These are phyloP conservation scores for Hipparchia semele DNA, from an alignment of 2,888 invertebrate species.

Conservation along the genomic window DNA sequence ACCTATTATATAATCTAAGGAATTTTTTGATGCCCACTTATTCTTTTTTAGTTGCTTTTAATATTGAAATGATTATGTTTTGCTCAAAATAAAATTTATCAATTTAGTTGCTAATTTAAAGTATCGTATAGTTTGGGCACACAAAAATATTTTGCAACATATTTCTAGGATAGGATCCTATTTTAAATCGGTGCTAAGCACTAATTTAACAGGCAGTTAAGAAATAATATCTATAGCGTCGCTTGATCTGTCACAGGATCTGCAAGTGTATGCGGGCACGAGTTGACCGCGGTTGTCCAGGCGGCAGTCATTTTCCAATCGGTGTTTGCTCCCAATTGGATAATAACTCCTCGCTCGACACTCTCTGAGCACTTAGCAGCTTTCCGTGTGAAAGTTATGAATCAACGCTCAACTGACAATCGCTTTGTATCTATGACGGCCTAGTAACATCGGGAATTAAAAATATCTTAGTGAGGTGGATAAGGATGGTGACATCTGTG, in stretches of 20 bases:
- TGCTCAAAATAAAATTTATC: no score
- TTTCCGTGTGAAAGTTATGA: conserved; percentile 60
- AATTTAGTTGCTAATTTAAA: no score
- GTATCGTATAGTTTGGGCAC: no score
- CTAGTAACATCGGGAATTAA: conserved; percentile 1
- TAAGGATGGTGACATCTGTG: no score
- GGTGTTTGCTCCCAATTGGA: conserved; percentile 49
- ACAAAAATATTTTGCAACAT: no score
- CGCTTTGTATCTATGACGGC: conserved; percentile 2
- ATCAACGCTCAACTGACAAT: conserved; percentile 13
- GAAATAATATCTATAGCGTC: conserved; percentile 13
- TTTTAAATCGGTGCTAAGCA: no score
- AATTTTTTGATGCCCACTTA: no score
- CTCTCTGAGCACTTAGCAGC: conserved; percentile 38
- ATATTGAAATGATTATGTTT: no score
- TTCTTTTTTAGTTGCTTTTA: no score
- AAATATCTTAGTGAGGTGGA: background rate
- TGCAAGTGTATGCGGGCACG: conserved; percentile 7
- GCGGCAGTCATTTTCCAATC: conserved; percentile 53
- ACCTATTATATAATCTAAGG: no score
- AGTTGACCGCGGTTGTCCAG: conserved; percentile 40
- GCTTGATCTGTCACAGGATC: conserved; percentile 8
- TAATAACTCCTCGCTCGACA: conserved; percentile 45
- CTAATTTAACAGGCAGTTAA: no score
- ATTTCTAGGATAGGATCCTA: no score